Percentiles rank a stretch among this genome's conserved stretches.
Conservation (phyloP, 53 echinoderm and acorn worm genomes). For the Holothuria scabra region DNA sequence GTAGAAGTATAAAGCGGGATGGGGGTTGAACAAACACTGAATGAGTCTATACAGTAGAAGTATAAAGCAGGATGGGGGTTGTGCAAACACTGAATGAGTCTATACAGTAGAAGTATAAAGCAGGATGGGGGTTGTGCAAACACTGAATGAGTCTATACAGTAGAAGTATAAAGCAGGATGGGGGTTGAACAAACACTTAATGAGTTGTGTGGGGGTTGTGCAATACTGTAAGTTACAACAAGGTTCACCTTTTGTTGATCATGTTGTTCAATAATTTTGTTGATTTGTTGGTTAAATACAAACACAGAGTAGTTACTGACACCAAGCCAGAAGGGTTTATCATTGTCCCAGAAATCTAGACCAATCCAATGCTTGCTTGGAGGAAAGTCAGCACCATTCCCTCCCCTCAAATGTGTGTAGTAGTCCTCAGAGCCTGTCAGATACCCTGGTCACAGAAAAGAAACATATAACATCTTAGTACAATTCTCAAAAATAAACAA, state of each 20-base stretch:
- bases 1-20: too few relatives aligned
- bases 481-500: too few relatives aligned
- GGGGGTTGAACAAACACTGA: too few relatives aligned
- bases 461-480: too few relatives aligned
- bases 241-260: constrained; percentile 17
- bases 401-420: constrained; percentile 46
- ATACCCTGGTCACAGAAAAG: constrained; percentile 34
- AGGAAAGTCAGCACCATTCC: constrained; percentile 26
- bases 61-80: neutral
- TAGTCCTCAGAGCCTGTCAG: constrained; percentile 57
- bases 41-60: too few relatives aligned
- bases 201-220: too few relatives aligned
- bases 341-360: constrained; percentile 46
- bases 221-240: too few relatives aligned
- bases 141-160: neutral
- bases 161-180: neutral
- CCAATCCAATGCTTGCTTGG: constrained; percentile 39
- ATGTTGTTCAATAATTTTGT: constrained; percentile 45
- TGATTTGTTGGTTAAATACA: constrained; percentile 40
- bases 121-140: neutral
- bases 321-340: neutral
- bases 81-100: too few relatives aligned
- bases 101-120: too few relatives aligned
- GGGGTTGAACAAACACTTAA: too few relatives aligned
- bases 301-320: constrained; percentile 52